Evolutionary conservation across 2,113 vertebrate genomes (phyloP).

Genomic region (Petaurus breviceps): DNA sequence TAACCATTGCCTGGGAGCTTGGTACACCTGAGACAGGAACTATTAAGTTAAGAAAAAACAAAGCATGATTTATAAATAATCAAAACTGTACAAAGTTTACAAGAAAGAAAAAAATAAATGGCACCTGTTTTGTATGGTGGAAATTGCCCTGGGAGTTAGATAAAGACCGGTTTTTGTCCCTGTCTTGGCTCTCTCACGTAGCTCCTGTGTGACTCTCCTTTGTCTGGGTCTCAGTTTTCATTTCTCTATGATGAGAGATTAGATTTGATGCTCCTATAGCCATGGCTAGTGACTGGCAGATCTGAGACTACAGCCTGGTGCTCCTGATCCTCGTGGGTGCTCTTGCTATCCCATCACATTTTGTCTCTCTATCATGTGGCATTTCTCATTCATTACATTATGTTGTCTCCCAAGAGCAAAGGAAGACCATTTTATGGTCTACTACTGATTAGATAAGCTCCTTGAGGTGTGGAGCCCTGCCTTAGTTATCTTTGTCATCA

Average conservation of each 20-base stretch:
- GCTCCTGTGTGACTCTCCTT: background rate
- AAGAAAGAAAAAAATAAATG: slow-evolving; percentile 68
- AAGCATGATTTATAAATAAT: slow-evolving; percentile 70
- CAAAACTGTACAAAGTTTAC: slow-evolving; percentile 62
- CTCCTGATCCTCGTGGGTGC: background rate
- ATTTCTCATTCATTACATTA: background rate
- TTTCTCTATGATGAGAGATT: background rate
- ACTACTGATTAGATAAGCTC: background rate
- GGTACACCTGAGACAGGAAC: slow-evolving; percentile 52
- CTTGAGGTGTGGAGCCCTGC: background rate
- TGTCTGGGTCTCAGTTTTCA: background rate
- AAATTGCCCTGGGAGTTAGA: background rate
- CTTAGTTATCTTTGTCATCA: background rate
- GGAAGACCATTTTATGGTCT: background rate
- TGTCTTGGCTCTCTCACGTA: background rate
- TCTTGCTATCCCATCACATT: background rate
- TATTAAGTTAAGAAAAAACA: slow-evolving; percentile 36
- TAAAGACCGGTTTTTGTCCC: background rate
- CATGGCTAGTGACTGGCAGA: background rate
- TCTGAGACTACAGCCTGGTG: background rate
- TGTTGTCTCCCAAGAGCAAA: background rate
- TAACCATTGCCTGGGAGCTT: slow-evolving; percentile 42
- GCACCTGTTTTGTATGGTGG: background rate
- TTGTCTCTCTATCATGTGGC: background rate
- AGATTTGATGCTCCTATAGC: background rate